Evolutionary conservation across 2,797 vertebrate genomes (phyloP).

Genomic region (Gila robusta): DNA sequence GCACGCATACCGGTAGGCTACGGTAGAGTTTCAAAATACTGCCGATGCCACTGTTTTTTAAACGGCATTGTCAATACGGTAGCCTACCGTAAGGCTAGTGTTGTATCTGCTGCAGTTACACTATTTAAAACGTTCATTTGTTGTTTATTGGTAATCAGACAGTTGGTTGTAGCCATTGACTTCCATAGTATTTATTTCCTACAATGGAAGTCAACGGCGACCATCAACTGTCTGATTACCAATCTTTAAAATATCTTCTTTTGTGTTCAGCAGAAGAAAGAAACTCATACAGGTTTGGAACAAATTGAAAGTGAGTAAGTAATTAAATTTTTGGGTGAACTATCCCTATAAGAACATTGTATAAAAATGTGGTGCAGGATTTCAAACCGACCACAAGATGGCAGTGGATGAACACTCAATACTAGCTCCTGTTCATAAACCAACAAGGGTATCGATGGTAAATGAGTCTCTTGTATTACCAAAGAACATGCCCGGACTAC

Average conservation of each 20-base stretch:
- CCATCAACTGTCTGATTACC: too few species aligned
- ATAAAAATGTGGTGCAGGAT: neutral
- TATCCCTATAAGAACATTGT: neutral
- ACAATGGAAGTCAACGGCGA: too few species aligned
- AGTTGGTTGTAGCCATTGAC: too few species aligned
- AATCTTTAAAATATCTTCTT: too few species aligned
- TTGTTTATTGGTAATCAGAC: too few species aligned
- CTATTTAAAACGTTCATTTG: neutral
- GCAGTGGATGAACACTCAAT: constrained; percentile 29
- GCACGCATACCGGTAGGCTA: neutral
- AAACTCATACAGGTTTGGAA: too few species aligned
- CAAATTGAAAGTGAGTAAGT: too few species aligned
- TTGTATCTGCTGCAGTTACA: neutral
- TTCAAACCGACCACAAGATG: constrained; percentile 15
- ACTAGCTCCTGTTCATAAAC: neutral
- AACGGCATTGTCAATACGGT: too few species aligned
- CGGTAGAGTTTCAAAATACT: neutral
- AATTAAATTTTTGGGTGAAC: too few species aligned
- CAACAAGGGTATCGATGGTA: neutral
- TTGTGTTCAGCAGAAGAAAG: too few species aligned
- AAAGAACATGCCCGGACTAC: neutral
- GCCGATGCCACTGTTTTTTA: neutral
- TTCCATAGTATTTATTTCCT: too few species aligned
- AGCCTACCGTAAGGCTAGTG: too few species aligned
- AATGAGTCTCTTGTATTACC: neutral